Base-by-base conservation (phyloP, 1,140 invertebrate genomes). In the Ips typographus region DNA sequence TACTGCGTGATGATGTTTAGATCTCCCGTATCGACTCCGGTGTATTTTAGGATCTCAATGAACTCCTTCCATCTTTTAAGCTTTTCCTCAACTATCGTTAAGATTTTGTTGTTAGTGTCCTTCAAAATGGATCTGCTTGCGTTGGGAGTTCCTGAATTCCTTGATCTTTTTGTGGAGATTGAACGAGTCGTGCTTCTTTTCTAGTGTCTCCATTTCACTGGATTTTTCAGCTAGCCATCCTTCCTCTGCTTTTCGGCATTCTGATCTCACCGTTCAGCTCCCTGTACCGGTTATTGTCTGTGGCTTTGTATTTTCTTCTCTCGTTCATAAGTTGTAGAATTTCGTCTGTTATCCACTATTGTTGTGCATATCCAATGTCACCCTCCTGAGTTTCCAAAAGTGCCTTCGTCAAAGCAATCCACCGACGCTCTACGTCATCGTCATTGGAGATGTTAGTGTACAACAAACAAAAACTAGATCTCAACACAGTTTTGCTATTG, bases 161-260 rank as follows among this genome's bases (percentile, higher is more conserved):
- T 22, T 22, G 22, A 22, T 22, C 55, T 56, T 56, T 56, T 56
- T 56, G 55, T 56, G 36, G 55, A 56, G 55, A 56, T 56, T 56
- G 22, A 61, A 43, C 41, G 40, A 47, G 1, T 61, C 40, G 41
- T 61, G 59, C 41, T 61, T 61, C 6, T 61, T 44, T 61, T 61
- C 8, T 5, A 61, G 61, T 52, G 22, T 4, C 7, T 63, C 61
- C 41, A 63, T 63, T 52, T 63, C 61, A 52, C 47, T 51, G 61
- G 4, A 63, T 52, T 62, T 63, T 52, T 63, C 61, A 63, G 61
- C 41, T 52, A 63, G 41, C 61, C 61, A 63, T 39, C 47, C 42
- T 52, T 63, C 44, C 47, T 63, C 58, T 63, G 44, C 41, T n/a
- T 63, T 52, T 52, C 37, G 37, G 40, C 40, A 44, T 44, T 61